Evolutionary conservation across 2,113 vertebrate genomes (phyloP), one percentile per base, ranked within the genome.

Genomic region (Caretta caretta): DNA sequence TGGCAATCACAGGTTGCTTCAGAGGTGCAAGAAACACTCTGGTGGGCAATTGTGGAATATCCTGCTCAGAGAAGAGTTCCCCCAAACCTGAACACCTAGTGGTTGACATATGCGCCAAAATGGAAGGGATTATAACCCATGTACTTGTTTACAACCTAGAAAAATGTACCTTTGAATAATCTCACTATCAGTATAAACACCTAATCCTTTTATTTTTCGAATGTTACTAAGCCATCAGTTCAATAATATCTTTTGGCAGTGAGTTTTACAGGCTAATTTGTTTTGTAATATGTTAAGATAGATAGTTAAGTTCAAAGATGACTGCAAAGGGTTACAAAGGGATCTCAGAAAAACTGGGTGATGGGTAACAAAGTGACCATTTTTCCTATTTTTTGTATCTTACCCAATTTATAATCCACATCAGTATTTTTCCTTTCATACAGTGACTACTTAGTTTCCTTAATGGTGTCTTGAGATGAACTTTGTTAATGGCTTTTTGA

Each of bases 351-450:
- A 35, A 62, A 59, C 12, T 59, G 27, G 57, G 12, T 62, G 29
- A 14, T 16, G 14, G 31, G 59, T 31, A 31, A 62, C 29, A 31
- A 62, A 62, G 53, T 7, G 87, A 4, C 3, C 17, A 38, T 27
- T 13, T 0, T 0, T 1, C 8, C 2, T 79, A 8, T 5, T 75
- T 49, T 38, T 0, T 4, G 78, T 69, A 3, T 54, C 6, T 83
- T 4, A 57, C 48, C 9, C 3, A n/a, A 80, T 7, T 50, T 51
- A 16, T 65, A 65, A 65, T 35, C 62, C 31, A n/a, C 16, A 35
- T 16, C 24, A 4, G 48, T 22, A 19, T 2, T n/a, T 1, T 48
- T 25, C 53, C n/a, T 86, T 19, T 8, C 2, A 53, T 1, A 0
- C 5, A 2, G 69, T 75, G 4, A 75, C 5, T 4, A 31, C 88